phyloP scores from a whole-genome alignment of 2,113 vertebrate genomes.

The Phoxinus phoxinus region DNA sequence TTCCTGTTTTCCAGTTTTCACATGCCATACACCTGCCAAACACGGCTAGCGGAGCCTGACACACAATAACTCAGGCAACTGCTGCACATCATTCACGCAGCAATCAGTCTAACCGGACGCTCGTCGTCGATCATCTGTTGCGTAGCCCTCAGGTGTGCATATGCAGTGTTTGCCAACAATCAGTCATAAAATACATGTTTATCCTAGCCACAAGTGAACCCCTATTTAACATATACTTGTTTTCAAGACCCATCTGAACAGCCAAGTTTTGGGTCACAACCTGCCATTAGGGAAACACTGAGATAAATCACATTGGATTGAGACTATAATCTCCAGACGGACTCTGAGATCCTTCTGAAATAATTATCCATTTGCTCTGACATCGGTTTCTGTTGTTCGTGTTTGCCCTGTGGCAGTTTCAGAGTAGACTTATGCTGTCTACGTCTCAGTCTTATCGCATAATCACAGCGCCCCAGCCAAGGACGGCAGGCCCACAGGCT shows the following conservation, averaged over 20 bases:
- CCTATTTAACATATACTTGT: background rate
- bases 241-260: background rate
- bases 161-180: slow-evolving; percentile 16
- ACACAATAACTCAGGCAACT: slow-evolving; percentile 46
- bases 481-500: slow-evolving; percentile 32
- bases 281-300: background rate
- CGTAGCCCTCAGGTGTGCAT: slow-evolving; percentile 16
- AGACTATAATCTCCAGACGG: background rate
- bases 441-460: slow-evolving; percentile 39
- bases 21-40: slow-evolving; percentile 49
- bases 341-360: slow-evolving; percentile 10
- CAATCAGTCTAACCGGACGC: slow-evolving; percentile 43
- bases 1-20: slow-evolving; percentile 61
- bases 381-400: slow-evolving; percentile 5
- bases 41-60: slow-evolving; percentile 49
- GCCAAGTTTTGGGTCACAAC: background rate
- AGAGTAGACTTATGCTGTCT: slow-evolving; percentile 7
- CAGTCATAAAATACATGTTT: background rate
- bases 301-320: background rate
- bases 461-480: slow-evolving; percentile 37
- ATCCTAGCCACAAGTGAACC: background rate
- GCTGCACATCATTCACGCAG: slow-evolving; percentile 37
- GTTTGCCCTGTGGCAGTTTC: slow-evolving; percentile 17
- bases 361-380: slow-evolving; percentile 6
- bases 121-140: slow-evolving; percentile 38